Percentiles rank a stretch among this genome's conserved stretches.
These are phyloP conservation scores for Pollenia labialis DNA, from an alignment of 2,888 invertebrate genomes.

Conservation along the genomic window DNA sequence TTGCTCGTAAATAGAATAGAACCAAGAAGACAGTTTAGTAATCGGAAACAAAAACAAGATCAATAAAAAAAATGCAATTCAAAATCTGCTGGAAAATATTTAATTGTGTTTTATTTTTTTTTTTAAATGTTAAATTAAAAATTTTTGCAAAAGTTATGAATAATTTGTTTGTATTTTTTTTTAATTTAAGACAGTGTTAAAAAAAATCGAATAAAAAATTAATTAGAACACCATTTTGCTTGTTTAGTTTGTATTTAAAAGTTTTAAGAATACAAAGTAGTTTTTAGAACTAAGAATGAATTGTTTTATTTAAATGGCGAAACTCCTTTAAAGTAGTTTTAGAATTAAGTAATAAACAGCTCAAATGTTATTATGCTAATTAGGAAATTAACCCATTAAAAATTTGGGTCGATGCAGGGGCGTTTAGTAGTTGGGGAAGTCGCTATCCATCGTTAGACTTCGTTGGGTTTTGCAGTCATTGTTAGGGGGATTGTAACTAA, in stretches of 20 bases:
- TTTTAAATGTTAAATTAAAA: neutral
- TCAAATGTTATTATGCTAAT: conserved; percentile 16
- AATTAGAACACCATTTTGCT: conserved; percentile 1
- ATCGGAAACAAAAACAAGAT: no score
- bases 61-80: no score
- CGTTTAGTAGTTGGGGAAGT: no score
- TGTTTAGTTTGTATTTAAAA: conserved; percentile 8
- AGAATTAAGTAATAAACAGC: conserved; percentile 1
- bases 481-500: no score
- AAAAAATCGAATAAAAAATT: neutral
- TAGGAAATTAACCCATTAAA: conserved; percentile 20
- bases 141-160: conserved; percentile 23
- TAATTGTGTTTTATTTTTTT: neutral
- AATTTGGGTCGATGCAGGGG: no score
- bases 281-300: neutral
- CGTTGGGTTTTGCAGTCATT: no score
- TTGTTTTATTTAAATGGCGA: neutral
- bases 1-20: no score
- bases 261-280: neutral
- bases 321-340: conserved; percentile 19
- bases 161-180: neutral
- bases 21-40: no score
- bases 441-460: no score
- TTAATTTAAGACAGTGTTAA: conserved; percentile 1
- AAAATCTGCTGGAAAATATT: no score